phyloP scores from a whole-genome alignment of 2,113 vertebrate genomes.

The Chaetodon auriga region DNA sequence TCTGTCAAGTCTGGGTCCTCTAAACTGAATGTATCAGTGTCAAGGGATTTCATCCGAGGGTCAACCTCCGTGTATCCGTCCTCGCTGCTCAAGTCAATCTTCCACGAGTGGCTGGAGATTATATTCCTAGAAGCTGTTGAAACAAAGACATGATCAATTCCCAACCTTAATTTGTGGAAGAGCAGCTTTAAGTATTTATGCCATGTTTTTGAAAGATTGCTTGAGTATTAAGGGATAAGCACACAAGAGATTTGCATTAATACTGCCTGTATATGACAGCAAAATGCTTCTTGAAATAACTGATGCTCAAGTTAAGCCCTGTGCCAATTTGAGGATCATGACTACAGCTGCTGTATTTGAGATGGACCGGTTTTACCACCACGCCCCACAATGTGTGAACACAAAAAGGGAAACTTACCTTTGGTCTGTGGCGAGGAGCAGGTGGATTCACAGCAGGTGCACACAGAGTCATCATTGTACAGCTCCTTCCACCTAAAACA shows the following conservation, averaged over 20 bases:
- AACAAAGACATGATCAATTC: not conserved
- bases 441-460: conserved; percentile 71
- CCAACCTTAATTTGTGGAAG: fast-evolving
- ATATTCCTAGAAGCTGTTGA: conserved; percentile 33
- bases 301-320: not conserved
- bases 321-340: not conserved
- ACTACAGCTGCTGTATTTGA: not conserved
- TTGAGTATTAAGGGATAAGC: not conserved
- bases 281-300: not conserved
- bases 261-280: not conserved
- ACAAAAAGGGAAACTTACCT: conserved; percentile 40
- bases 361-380: not conserved
- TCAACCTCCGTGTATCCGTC: not conserved
- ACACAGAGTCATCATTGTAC: conserved; percentile 54
- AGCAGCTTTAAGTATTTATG: not conserved
- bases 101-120: conserved; percentile 66
- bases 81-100: conserved; percentile 22
- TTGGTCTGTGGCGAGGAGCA: conserved; percentile 30
- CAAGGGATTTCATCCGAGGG: not conserved
- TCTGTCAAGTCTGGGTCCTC: not conserved
- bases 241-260: not conserved
- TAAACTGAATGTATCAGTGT: not conserved
- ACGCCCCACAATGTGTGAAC: fast-evolving
- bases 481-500: conserved; percentile 81
- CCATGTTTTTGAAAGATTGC: not conserved